Evolutionary conservation across 2,113 vertebrate genomes (phyloP), one percentile per base, ranked within the genome.

Genomic region (Hypanus sabinus): DNA sequence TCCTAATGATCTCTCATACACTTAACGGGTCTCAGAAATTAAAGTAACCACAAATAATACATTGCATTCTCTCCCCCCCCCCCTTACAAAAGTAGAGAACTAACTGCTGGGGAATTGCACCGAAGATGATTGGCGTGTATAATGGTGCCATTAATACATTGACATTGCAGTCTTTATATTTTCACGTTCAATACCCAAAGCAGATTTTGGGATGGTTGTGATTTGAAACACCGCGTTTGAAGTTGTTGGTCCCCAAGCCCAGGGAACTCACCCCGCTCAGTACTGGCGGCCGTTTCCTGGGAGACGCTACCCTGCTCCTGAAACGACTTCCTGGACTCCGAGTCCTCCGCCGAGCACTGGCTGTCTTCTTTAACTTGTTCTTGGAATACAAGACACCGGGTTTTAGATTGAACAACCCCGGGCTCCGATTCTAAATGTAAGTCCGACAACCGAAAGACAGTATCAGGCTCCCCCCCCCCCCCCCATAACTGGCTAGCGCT

Each of bases 261-360:
- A 46, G 33, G 46, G 38, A 27, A 18, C 96, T 96, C 96, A 99
- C 98, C 98, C 95, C 98, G 96, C 88, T 97, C 97, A 80, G 96
- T 95, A 94, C 98, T 96, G 96, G 97, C 96, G 94, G 97, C 97
- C 96, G 97, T 97, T 95, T 98, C 96, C 95, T 98, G 98, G 36
- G 96, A 95, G 95, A 95, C 94, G 93, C 95, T 96, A 97, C 97
- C 97, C 95, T 97, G 98, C 96, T 98, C 98, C 96, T 97, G 97
- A 94, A 97, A 97, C 94, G 97, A 95, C 97, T 98, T 97, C 96
- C 97, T 98, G 93, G 96, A 95, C 96, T 99, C 98, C 94, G 97
- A 96, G 96, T 99, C 99, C 95, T 99, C 98, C 36, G 98, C 97
- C 27, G 98, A 97, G 36, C 97, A 95, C 90, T 96, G 96, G 95